phyloP scores from a whole-genome alignment of 2,888 invertebrate genomes.

The Chrysomela aeneicollis region DNA sequence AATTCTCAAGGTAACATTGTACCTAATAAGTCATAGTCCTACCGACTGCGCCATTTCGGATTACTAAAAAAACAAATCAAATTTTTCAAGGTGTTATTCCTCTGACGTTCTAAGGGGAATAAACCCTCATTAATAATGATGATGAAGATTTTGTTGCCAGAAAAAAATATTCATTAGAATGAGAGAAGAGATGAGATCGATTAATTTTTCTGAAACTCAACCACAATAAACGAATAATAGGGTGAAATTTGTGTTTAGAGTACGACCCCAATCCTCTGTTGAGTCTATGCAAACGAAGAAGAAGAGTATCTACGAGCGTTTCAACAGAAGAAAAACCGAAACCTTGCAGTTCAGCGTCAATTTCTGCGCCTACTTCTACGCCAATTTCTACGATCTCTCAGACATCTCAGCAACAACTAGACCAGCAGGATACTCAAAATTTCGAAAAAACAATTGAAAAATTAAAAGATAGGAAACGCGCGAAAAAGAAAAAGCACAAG shows the following conservation, averaged over 20 bases:
- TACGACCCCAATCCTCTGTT: constrained; percentile 84
- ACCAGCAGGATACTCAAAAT: constrained; percentile 19
- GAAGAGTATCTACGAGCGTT: constrained; percentile 71
- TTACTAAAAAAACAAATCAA: too few relatives aligned
- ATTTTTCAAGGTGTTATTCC: too few relatives aligned
- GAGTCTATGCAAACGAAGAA: constrained; percentile 77
- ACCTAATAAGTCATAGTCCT: neutral
- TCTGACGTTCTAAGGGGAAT: too few relatives aligned
- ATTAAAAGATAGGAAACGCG: constrained; percentile 70
- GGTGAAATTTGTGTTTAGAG: constrained; percentile 65
- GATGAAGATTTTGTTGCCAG: too few relatives aligned
- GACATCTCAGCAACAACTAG: constrained; percentile 26
- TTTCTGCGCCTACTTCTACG: constrained; percentile 27
- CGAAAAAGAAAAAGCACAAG: constrained; percentile 75
- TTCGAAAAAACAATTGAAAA: constrained; percentile 56
- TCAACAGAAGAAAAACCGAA: constrained; percentile 59
- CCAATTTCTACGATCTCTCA: constrained; percentile 22
- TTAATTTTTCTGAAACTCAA: too few relatives aligned
- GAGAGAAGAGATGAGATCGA: too few relatives aligned
- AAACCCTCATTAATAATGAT: too few relatives aligned
- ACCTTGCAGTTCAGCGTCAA: constrained; percentile 29
- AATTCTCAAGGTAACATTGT: too few relatives aligned
- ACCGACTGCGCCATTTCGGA: neutral
- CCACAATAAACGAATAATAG: too few relatives aligned
- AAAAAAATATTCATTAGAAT: too few relatives aligned